Conservation (phyloP, 1,140 invertebrate species). For the Bombus vancouverensis region DNA sequence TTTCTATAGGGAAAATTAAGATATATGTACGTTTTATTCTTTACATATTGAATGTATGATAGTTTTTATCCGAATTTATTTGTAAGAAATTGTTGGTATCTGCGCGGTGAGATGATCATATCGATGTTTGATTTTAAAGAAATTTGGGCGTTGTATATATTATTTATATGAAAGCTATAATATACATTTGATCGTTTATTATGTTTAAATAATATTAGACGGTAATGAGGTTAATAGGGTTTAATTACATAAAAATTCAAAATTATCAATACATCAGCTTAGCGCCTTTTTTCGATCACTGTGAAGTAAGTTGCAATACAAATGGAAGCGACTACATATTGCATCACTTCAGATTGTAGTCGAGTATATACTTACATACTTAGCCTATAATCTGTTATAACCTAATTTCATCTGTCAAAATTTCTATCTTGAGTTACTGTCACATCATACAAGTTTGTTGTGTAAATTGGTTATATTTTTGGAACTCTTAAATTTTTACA, state of each 20-base stretch:
- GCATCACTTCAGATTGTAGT: not conserved
- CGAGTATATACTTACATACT: not conserved
- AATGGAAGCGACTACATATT: not conserved
- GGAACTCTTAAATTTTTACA: not conserved
- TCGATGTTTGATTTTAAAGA: not conserved
- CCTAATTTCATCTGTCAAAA: slow-evolving; percentile 31
- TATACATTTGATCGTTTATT: not conserved
- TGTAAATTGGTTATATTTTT: not conserved
- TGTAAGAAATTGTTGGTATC: not conserved
- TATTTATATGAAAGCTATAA: too few relatives aligned
- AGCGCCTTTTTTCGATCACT: slow-evolving; percentile 2
- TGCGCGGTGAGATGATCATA: too few relatives aligned
- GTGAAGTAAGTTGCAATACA: not conserved
- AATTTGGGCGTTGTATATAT: not conserved
- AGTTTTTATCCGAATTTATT: not conserved
- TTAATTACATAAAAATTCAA: not conserved
- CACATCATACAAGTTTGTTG: not conserved
- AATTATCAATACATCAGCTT: not conserved
- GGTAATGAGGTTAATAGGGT: not conserved
- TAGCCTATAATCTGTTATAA: not conserved
- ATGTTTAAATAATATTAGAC: not conserved
- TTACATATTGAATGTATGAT: not conserved
- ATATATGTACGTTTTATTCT: not conserved
- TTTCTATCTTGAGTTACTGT: not conserved
- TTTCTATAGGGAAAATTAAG: not conserved